phyloP scores from a whole-genome alignment of 2,888 invertebrate species.

The Acronicta aceris region DNA sequence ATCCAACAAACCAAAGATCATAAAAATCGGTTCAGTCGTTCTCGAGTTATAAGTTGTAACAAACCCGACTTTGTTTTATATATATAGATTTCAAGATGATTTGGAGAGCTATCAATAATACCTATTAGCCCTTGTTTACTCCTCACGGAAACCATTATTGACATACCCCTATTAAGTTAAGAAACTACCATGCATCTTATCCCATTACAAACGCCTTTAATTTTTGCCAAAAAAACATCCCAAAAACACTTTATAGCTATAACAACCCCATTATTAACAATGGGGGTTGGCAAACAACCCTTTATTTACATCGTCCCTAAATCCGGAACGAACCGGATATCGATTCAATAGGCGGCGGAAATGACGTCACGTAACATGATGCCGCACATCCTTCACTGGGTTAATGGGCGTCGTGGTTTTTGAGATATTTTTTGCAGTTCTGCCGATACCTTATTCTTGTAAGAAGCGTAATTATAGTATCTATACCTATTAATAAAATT shows the following conservation, averaged over 20 bases:
- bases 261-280: conserved; percentile 49
- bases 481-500: no score
- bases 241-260: conserved; percentile 27
- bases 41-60: no score
- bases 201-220: conserved; percentile 36
- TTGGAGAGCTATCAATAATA: conserved; percentile 22
- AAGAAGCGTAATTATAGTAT: conserved; percentile 22
- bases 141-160: conserved; percentile 8
- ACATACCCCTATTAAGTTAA: conserved; percentile 18
- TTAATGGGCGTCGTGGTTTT: conserved; percentile 56
- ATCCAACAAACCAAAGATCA: no score
- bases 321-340: conserved; percentile 69
- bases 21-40: no score
- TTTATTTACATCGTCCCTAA: conserved; percentile 64
- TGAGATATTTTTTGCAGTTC: conserved; percentile 35
- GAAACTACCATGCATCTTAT: conserved; percentile 21
- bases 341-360: conserved; percentile 64
- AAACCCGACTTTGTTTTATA: no score
- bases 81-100: not conserved
- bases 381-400: conserved; percentile 63
- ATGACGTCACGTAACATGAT: conserved; percentile 64
- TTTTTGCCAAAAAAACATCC: conserved; percentile 35
- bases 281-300: conserved; percentile 58
- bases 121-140: conserved; percentile 19
- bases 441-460: conserved; percentile 15